These are phyloP conservation scores for Myotis brandtii DNA, from an alignment of 2,113 vertebrate genomes.

Conservation along the genomic window DNA sequence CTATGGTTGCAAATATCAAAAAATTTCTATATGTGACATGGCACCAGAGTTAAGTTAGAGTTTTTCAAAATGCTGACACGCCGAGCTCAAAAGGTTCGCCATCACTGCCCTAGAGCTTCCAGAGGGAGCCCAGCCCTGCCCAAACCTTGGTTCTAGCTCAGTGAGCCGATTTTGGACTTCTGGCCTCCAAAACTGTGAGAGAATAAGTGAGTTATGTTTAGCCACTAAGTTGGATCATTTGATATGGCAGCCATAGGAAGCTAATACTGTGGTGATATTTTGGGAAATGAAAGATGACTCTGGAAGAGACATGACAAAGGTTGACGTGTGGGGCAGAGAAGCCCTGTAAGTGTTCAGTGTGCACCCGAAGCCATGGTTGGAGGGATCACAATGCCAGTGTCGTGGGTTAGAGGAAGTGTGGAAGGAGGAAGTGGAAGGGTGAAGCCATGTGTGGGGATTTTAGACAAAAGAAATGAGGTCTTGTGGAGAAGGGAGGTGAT, in stretches of 20 bases:
- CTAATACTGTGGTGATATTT: neutral
- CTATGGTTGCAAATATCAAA: too few relatives aligned
- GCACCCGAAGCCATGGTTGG: rapidly evolving
- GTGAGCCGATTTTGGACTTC: neutral
- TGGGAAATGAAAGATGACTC: slow-evolving; percentile 41
- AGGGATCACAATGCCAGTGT: rapidly evolving
- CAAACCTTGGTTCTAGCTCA: neutral
- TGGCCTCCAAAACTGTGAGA: neutral
- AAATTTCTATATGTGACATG: too few relatives aligned
- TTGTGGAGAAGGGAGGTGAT: neutral
- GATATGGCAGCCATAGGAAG: neutral
- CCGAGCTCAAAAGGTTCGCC: too few relatives aligned
- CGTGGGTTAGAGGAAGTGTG: neutral
- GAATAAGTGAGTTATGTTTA: neutral
- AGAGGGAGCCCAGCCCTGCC: neutral
- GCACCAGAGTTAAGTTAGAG: too few relatives aligned
- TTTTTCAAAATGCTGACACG: too few relatives aligned
- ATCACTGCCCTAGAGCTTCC: neutral
- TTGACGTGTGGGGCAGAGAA: neutral
- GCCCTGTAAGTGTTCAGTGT: neutral
- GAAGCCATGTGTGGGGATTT: neutral
- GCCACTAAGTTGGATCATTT: neutral
- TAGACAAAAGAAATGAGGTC: neutral
- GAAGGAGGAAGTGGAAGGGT: neutral
- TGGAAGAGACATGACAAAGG: neutral